Percentiles rank a stretch among this genome's conserved stretches.
phyloP scores from a whole-genome alignment of 2,888 invertebrate genomes.

The Nasonia oneida region DNA sequence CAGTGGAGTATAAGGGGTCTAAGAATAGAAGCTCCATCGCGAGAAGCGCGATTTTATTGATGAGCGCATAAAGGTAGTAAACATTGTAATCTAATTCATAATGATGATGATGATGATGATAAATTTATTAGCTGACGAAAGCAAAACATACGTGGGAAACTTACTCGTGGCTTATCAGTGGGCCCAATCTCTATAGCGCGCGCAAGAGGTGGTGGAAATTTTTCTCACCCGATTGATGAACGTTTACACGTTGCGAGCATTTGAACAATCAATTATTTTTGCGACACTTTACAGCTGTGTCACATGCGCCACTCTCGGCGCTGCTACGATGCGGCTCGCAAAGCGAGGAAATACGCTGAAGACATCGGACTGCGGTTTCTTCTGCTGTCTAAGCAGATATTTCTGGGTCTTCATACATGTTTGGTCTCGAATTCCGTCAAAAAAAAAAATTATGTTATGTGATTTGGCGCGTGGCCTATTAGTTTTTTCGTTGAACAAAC shows the following conservation, averaged over 20 bases:
- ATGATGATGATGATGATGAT: slow-evolving; percentile 1
- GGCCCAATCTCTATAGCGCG: slow-evolving; percentile 1
- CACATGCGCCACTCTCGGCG: neutral
- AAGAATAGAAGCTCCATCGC: slow-evolving; percentile 9
- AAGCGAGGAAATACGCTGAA: neutral
- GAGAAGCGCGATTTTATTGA: slow-evolving; percentile 2
- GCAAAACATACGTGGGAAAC: slow-evolving; percentile 53
- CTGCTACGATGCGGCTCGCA: no score
- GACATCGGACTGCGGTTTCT: neutral
- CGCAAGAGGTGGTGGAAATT: slow-evolving; percentile 39
- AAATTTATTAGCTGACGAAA: slow-evolving; percentile 40
- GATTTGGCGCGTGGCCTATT: neutral
- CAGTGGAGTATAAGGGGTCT: slow-evolving; percentile 26
- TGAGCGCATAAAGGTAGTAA: neutral
- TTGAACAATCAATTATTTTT: slow-evolving; percentile 40
- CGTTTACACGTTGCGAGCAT: neutral
- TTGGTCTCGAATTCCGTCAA: slow-evolving; percentile 5
- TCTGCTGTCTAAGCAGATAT: slow-evolving; percentile 40
- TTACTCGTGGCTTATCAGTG: slow-evolving; percentile 35
- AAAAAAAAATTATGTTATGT: neutral
- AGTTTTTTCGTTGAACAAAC: neutral
- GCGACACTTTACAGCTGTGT: neutral
- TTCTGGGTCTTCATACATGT: slow-evolving; percentile 7
- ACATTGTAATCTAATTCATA: slow-evolving; percentile 43
- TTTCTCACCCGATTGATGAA: slow-evolving; percentile 38